Evolutionary conservation across 2,888 invertebrate species (phyloP).

Genomic region (Harpalus rufipes): DNA sequence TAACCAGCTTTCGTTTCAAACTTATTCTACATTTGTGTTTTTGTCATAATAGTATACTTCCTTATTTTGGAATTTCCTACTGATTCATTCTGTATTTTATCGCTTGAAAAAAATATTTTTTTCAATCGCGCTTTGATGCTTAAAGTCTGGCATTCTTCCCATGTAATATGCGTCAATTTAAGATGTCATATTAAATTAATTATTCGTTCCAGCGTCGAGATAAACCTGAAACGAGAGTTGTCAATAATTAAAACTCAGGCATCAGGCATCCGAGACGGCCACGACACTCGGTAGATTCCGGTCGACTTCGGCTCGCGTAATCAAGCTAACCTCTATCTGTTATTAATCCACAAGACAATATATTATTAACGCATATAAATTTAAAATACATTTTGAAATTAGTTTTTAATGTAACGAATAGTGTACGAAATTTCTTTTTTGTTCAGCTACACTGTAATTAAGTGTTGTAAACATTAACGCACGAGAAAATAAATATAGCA

Average conservation of each 20-base stretch:
- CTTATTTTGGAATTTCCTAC: too few species aligned
- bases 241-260: neutral
- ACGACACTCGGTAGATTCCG: neutral
- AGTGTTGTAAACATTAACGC: conserved; percentile 59
- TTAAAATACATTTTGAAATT: conserved; percentile 65
- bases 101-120: too few species aligned
- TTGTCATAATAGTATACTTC: too few species aligned
- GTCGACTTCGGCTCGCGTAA: conserved; percentile 13
- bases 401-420: conserved; percentile 54
- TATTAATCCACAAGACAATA: conserved; percentile 63
- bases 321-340: conserved; percentile 54
- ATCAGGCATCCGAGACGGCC: neutral
- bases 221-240: neutral
- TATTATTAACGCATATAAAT: conserved; percentile 66
- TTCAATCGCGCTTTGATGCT: too few species aligned
- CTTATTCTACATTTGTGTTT: neutral
- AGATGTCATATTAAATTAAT: neutral
- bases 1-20: neutral
- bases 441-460: conserved; percentile 58
- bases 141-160: too few species aligned
- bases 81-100: too few species aligned
- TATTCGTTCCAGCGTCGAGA: neutral
- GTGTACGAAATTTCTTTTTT: conserved; percentile 60
- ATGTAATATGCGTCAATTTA: neutral
- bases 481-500: conserved; percentile 57